phyloP scores from a whole-genome alignment of 2,888 invertebrate species.

The Pseudanteris insignis region DNA sequence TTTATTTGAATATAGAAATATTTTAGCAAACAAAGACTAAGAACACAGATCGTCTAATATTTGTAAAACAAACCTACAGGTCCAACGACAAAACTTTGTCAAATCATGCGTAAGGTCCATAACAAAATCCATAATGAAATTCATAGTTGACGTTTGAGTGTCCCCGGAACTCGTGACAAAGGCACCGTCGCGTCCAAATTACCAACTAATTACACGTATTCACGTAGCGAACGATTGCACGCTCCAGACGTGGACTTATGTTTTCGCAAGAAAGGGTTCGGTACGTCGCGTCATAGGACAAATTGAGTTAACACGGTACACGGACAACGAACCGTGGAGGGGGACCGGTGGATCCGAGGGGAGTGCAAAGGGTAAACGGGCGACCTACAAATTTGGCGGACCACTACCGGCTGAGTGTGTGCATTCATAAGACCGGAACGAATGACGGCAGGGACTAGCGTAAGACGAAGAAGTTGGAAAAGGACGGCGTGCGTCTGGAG shows the following conservation, averaged over 20 bases:
- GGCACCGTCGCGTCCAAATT: slow-evolving; percentile 4
- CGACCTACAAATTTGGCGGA: slow-evolving; percentile 43
- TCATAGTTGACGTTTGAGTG: too few species aligned
- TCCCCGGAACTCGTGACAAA: background rate
- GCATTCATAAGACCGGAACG: slow-evolving; percentile 45
- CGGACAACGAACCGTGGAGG: slow-evolving; percentile 41
- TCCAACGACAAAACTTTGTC: background rate
- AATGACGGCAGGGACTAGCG: slow-evolving; percentile 46
- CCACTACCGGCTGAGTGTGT: slow-evolving; percentile 43
- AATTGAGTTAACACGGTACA: slow-evolving; percentile 49
- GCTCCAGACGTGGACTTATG: slow-evolving; percentile 36
- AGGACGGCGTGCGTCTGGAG: slow-evolving; percentile 18
- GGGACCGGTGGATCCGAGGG: too few species aligned
- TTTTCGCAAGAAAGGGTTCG: slow-evolving; percentile 40
- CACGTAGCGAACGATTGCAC: slow-evolving; percentile 6
- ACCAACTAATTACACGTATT: slow-evolving; percentile 31
- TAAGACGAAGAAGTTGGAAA: slow-evolving; percentile 27
- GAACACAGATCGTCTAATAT: too few species aligned
- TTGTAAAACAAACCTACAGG: too few species aligned
- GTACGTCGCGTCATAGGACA: slow-evolving; percentile 42
- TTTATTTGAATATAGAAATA: too few species aligned
- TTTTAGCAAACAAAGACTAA: too few species aligned
- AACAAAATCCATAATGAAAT: too few species aligned
- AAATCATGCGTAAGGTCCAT: too few species aligned
- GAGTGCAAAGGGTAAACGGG: too few species aligned